These are phyloP conservation scores for Cryptophagus acutangulus DNA, from an alignment of 2,888 invertebrate genomes.

Conservation along the genomic window DNA sequence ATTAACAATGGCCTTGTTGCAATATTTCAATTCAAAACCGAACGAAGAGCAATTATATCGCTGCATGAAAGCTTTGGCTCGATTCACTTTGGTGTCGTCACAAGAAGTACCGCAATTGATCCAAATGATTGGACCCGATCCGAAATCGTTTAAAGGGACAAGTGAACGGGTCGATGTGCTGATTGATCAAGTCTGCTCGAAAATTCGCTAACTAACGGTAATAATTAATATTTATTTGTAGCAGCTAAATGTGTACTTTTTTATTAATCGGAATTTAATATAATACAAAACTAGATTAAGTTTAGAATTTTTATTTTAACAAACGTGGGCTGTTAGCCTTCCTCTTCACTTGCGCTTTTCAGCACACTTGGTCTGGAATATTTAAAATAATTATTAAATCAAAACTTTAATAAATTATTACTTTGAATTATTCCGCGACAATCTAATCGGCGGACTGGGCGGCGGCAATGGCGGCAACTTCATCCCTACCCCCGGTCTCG, in stretches of 20 bases:
- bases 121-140: slow-evolving; percentile 87
- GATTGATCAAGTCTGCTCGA: slow-evolving; percentile 68
- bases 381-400: too few relatives aligned
- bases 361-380: too few relatives aligned
- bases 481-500: slow-evolving; percentile 40
- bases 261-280: too few relatives aligned
- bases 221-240: too few relatives aligned
- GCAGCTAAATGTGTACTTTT: too few relatives aligned
- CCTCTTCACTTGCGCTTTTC: too few relatives aligned
- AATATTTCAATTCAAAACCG: slow-evolving; percentile 78
- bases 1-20: slow-evolving; percentile 83
- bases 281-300: too few relatives aligned
- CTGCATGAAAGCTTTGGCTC: slow-evolving; percentile 70
- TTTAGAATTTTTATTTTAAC: too few relatives aligned
- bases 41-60: slow-evolving; percentile 79
- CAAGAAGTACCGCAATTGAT: slow-evolving; percentile 84
- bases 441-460: slow-evolving; percentile 39
- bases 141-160: slow-evolving; percentile 73
- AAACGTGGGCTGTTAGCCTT: too few relatives aligned
- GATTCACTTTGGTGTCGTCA: slow-evolving; percentile 67
- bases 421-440: slow-evolving; percentile 11
- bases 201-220: too few relatives aligned
- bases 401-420: too few relatives aligned
- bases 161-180: slow-evolving; percentile 77
- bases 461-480: slow-evolving; percentile 45